Base-by-base conservation (phyloP, 1,140 invertebrate species). In the Eueides isabella region DNA sequence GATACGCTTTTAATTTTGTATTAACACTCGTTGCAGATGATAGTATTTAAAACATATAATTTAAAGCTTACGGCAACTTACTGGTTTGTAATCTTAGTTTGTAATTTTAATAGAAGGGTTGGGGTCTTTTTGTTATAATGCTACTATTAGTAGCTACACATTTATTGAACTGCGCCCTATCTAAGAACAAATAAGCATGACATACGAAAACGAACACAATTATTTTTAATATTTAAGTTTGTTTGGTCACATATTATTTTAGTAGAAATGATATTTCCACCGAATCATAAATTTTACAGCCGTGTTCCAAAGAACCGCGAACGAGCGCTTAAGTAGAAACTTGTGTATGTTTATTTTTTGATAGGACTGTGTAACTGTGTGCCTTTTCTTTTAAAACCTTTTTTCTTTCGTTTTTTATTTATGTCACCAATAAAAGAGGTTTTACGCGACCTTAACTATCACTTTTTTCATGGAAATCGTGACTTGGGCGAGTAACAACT, bases 301-400 rank as follows among this genome's bases (percentile, higher is more conserved):
- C 82, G 71, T 82, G 76, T 90, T 91, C 85, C 86, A 81, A 82
- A 85, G 83, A 91, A 90, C 83, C 72, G 82, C 81, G 82, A 84
- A 86, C 86, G 85, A 75, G 85, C 80, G 77, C 82, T 88, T 91
- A 91, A 92, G 90, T 92, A 90, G 85, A 91, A 88, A 83, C 83
- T 86, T 88, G 78, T 90, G 88, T 90, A 84, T 92, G 85, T 92
- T 92, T 92, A 85, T 89, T 92, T 91, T 92, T 87, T 89, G 90
- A 92, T 92, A 92, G 90, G 87, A 87, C 87, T 87, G 87, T 88
- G 90, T 92, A 92, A 89, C 84, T 83, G 85, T 87, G 84, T 85
- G 81, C 84, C 85, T 90, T 91, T 89, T 90, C 86, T 90, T 81
- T 91, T 85, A 86, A 85, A 84, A 82, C 74, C 82, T 86, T 85